These are phyloP conservation scores for Antitype chi DNA, from an alignment of 2,888 invertebrate species.

Conservation along the genomic window DNA sequence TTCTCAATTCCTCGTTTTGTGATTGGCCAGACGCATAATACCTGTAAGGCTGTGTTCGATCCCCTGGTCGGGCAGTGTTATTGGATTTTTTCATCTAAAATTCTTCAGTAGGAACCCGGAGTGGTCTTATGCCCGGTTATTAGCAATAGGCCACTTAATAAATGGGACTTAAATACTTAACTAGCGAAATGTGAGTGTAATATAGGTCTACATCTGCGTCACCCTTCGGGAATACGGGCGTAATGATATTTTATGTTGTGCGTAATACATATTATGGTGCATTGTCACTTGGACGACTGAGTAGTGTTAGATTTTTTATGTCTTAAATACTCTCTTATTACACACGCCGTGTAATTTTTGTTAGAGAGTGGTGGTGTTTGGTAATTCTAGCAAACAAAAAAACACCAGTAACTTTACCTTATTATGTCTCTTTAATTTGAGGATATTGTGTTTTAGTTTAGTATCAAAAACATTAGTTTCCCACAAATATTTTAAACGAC, in stretches of 20 bases:
- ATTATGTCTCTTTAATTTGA: background rate
- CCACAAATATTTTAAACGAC: slow-evolving; percentile 4
- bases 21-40: background rate
- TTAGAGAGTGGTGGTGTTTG: background rate
- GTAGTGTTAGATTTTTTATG: background rate
- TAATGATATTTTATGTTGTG: background rate
- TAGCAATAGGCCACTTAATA: background rate
- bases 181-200: background rate
- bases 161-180: background rate
- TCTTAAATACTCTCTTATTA: background rate
- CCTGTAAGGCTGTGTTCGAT: background rate
- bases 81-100: background rate
- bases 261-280: background rate
- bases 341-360: background rate
- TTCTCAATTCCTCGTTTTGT: background rate
- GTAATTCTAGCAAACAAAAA: background rate
- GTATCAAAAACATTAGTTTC: slow-evolving; percentile 8
- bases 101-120: background rate
- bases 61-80: background rate
- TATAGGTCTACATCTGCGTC: background rate
- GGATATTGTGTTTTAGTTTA: background rate
- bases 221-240: background rate
- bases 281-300: background rate
- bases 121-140: background rate
- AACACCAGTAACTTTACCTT: background rate